Evolutionary conservation across 2,113 vertebrate genomes (phyloP).

Genomic region (Bolborhynchus lineola): DNA sequence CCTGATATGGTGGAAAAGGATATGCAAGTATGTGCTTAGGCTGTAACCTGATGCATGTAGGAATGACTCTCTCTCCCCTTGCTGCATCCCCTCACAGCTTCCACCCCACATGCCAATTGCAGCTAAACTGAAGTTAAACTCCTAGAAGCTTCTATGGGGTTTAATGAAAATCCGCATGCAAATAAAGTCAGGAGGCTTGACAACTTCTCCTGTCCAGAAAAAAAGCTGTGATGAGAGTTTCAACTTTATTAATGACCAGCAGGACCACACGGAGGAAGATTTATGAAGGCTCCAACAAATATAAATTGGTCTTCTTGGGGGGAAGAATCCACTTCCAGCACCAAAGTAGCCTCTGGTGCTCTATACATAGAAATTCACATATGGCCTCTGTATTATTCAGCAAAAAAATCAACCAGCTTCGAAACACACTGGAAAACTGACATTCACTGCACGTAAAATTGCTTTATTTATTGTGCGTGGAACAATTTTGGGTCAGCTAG

Average conservation of each 20-base stretch:
- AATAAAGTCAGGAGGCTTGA: not conserved
- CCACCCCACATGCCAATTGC: not conserved
- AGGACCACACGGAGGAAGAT: not conserved
- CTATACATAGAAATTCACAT: not conserved
- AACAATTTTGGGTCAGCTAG: rapidly evolving
- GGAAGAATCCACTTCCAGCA: not conserved
- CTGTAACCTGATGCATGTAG: not conserved
- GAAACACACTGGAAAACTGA: not conserved
- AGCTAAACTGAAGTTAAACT: not conserved
- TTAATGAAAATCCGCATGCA: not conserved
- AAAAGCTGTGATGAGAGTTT: not conserved
- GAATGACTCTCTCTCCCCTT: not conserved
- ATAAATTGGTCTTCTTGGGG: not conserved
- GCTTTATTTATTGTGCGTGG: not conserved
- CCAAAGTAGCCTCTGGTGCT: not conserved
- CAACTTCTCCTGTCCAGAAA: not conserved
- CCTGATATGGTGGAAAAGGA: not conserved
- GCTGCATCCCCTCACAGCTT: not conserved
- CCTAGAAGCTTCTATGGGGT: not conserved
- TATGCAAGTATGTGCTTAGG: not conserved
- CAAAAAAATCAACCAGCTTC: not conserved
- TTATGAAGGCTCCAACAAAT: not conserved
- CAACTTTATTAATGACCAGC: not conserved
- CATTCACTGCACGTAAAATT: not conserved
- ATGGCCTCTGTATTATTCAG: not conserved